Conservation (phyloP, 2,113 vertebrate genomes). For the Tapirus terrestris region DNA sequence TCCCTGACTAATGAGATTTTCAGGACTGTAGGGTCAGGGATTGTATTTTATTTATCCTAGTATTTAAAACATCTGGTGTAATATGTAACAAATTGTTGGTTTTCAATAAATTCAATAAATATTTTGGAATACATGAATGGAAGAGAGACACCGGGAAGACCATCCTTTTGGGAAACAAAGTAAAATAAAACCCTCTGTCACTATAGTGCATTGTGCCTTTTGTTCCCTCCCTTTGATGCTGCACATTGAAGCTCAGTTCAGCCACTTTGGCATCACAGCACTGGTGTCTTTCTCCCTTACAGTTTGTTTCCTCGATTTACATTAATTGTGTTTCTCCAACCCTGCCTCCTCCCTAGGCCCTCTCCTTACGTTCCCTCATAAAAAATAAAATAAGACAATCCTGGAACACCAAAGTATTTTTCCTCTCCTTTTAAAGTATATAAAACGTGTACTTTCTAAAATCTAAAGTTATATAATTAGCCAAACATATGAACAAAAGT, state of each 20-base stretch:
- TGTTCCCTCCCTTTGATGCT: neutral
- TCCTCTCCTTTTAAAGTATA: neutral
- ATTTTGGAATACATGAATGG: neutral
- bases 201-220: neutral
- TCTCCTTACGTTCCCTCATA: neutral
- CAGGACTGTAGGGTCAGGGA: neutral
- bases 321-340: neutral
- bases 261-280: neutral
- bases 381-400: neutral
- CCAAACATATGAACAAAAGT: neutral
- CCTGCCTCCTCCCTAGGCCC: neutral
- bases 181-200: neutral
- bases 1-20: neutral
- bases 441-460: neutral
- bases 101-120: neutral
- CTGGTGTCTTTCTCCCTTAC: neutral
- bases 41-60: neutral
- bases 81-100: neutral
- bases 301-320: neutral
- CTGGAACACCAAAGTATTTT: neutral
- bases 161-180: neutral
- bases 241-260: neutral
- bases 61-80: neutral
- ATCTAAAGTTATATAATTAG: conserved; percentile 29
- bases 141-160: neutral